Evolutionary conservation across 2,797 vertebrate genomes (phyloP).

Genomic region (Hipposideros larvatus): DNA sequence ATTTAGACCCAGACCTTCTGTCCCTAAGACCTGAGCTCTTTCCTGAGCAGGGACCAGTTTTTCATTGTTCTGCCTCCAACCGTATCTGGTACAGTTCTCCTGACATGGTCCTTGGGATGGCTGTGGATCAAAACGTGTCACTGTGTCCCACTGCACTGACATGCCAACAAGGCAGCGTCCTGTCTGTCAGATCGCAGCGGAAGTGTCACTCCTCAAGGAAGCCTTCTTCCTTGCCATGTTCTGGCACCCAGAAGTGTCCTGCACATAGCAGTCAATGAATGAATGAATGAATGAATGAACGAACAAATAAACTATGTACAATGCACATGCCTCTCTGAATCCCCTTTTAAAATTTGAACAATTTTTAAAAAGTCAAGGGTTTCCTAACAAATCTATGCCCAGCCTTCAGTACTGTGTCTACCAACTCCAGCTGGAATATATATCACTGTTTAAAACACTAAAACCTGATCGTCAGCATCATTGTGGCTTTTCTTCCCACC

Average conservation of each 20-base stretch:
- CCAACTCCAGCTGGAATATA: not conserved
- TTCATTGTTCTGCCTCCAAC: not conserved
- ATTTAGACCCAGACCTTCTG: not conserved
- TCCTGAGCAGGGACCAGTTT: not conserved
- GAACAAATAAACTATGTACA: not conserved
- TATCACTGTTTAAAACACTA: not conserved
- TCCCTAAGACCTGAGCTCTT: not conserved
- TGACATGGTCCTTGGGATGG: not conserved
- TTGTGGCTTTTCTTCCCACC: not conserved
- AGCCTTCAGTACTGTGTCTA: not conserved
- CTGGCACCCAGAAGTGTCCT: not conserved
- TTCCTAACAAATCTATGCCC: not conserved
- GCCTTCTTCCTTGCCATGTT: not conserved
- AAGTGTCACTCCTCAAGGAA: not conserved
- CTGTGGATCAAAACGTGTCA: not conserved
- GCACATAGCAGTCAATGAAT: not conserved
- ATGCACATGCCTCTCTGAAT: not conserved
- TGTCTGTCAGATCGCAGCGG: not conserved
- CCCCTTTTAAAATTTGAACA: conserved; percentile 11
- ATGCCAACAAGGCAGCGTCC: not conserved
- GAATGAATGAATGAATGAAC: not conserved
- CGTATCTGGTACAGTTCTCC: not conserved
- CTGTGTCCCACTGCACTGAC: not conserved
- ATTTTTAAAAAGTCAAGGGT: not conserved
- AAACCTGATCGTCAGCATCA: not conserved